phyloP scores from a whole-genome alignment of 2,888 invertebrate genomes.

The Apodemia zela region DNA sequence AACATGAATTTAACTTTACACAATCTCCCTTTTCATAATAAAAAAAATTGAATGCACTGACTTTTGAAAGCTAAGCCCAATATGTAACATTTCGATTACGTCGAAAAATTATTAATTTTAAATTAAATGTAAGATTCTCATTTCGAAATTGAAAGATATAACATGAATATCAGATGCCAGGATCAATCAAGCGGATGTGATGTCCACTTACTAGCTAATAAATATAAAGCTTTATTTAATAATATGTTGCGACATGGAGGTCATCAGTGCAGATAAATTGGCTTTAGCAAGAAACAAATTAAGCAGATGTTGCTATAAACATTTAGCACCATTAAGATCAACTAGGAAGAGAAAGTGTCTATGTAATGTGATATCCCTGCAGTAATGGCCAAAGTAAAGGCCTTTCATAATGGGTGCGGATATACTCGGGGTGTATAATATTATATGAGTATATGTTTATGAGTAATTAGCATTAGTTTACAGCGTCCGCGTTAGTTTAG shows the following conservation, averaged over 20 bases:
- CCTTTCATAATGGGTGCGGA: background rate
- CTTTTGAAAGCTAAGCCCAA: too few relatives aligned
- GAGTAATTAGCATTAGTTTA: too few relatives aligned
- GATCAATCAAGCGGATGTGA: background rate
- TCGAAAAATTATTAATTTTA: too few relatives aligned
- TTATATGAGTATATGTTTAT: too few relatives aligned
- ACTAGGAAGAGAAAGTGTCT: constrained; percentile 19
- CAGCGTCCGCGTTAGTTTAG: too few relatives aligned
- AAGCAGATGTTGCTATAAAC: constrained; percentile 15
- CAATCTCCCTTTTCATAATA: too few relatives aligned
- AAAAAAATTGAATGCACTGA: too few relatives aligned
- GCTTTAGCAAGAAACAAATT: constrained; percentile 13
- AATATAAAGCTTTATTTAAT: background rate
- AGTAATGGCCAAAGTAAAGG: background rate
- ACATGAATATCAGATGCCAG: background rate
- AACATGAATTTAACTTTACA: too few relatives aligned
- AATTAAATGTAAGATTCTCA: too few relatives aligned
- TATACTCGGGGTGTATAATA: too few relatives aligned
- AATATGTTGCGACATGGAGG: background rate
- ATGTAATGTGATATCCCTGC: constrained; percentile 15
- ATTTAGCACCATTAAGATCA: constrained; percentile 18
- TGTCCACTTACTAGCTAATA: background rate
- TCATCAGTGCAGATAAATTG: constrained; percentile 13
- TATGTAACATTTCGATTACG: too few relatives aligned
- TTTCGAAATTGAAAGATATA: too few relatives aligned